Percentiles rank a stretch among this genome's conserved stretches.
Evolutionary conservation across 53 echinoderm and acorn worm genomes (phyloP).

Genomic region (Temnopleurus reevesii): DNA sequence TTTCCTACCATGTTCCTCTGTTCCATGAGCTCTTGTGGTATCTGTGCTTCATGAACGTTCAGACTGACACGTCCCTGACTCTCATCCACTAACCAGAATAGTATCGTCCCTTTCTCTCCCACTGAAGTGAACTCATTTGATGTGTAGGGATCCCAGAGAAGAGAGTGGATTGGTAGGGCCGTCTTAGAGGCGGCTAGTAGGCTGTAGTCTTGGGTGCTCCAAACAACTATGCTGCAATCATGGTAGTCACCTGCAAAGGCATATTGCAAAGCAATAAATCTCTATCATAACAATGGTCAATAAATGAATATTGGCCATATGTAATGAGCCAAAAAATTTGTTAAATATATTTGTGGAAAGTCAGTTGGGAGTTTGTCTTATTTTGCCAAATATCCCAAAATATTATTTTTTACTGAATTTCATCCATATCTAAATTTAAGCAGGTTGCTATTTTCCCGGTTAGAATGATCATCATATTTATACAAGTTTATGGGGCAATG

Average conservation of each 20-base stretch:
- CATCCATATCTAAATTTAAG: too few species aligned
- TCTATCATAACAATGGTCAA: too few species aligned
- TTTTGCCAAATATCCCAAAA: too few species aligned
- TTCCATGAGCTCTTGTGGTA: constrained; percentile 83
- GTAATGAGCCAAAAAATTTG: too few species aligned
- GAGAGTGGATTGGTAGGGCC: constrained; percentile 82
- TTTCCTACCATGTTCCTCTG: constrained; percentile 78
- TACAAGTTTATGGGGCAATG: too few species aligned
- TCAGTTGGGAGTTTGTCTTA: too few species aligned
- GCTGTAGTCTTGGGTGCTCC: constrained; percentile 91
- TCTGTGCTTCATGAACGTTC: constrained; percentile 88
- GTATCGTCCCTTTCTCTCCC: constrained; percentile 86
- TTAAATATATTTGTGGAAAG: too few species aligned
- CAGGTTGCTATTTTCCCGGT: too few species aligned
- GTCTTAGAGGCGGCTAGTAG: constrained; percentile 89
- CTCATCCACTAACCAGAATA: constrained; percentile 98
- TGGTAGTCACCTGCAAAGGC: constrained; percentile 89
- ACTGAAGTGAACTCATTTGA: constrained; percentile 93
- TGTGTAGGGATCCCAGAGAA: constrained; percentile 93
- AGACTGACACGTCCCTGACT: constrained; percentile 82
- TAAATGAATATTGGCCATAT: too few species aligned
- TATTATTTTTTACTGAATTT: too few species aligned
- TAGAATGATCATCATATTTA: too few species aligned
- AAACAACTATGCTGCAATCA: constrained; percentile 83
- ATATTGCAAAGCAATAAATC: too few species aligned